Percentiles rank a stretch among this genome's conserved stretches.
Evolutionary conservation across 2,113 vertebrate species (phyloP).

Genomic region (Dromiciops gliroides): DNA sequence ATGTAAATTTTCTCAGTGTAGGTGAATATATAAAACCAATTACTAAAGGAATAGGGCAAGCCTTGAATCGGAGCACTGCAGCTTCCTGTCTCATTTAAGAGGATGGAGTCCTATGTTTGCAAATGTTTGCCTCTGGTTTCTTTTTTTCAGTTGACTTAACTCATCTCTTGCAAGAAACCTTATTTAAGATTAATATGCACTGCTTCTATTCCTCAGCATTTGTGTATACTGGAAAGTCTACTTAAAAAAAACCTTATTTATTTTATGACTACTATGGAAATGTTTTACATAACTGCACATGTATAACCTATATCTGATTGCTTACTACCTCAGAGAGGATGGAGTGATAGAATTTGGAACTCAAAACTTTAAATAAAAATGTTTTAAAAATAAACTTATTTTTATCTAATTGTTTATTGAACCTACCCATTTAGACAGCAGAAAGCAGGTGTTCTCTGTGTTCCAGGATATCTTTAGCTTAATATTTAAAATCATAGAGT

Average conservation of each 20-base stretch:
- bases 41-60: neutral
- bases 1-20: constrained; percentile 14
- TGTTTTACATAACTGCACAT: too few relatives aligned
- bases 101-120: neutral
- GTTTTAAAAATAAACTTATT: constrained; percentile 55
- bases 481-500: neutral
- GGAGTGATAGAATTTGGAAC: too few relatives aligned
- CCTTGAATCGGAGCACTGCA: neutral
- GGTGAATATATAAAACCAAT: neutral
- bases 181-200: constrained; percentile 28
- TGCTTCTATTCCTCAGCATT: constrained; percentile 34
- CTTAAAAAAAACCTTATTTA: constrained; percentile 52
- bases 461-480: neutral
- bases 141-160: constrained; percentile 32
- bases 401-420: constrained; percentile 18
- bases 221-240: neutral
- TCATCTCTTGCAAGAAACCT: constrained; percentile 22
- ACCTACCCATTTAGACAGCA: neutral
- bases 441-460: neutral
- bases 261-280: too few relatives aligned
- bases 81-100: neutral
- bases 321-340: too few relatives aligned
- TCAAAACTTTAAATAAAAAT: too few relatives aligned
- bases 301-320: too few relatives aligned
- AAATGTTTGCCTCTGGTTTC: neutral